These are phyloP conservation scores for Phalera bucephala DNA, from an alignment of 2,888 invertebrate species.

Conservation along the genomic window DNA sequence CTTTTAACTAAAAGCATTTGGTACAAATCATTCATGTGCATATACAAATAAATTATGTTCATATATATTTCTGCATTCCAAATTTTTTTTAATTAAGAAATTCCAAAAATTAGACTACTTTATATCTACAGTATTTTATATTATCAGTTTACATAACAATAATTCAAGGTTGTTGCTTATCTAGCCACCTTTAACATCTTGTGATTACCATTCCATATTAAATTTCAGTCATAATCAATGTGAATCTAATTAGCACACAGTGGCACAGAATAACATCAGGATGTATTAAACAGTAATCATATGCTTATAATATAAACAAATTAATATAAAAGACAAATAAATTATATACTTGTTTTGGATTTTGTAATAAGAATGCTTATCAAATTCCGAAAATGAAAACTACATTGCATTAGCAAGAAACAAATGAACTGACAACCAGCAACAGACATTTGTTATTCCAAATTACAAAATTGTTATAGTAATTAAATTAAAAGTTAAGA, in stretches of 20 bases:
- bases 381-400: background rate
- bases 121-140: too few species aligned
- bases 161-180: background rate
- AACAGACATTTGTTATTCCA: background rate
- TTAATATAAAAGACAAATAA: background rate
- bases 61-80: too few species aligned
- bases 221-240: background rate
- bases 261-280: too few species aligned
- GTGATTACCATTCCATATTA: background rate
- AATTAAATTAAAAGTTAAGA: background rate
- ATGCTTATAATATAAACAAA: too few species aligned
- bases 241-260: background rate
- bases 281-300: too few species aligned
- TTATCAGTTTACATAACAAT: background rate
- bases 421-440: background rate
- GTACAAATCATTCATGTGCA: too few species aligned
- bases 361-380: background rate
- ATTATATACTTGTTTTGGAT: background rate
- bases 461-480: background rate
- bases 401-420: background rate
- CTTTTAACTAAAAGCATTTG: too few species aligned
- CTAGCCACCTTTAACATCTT: background rate
- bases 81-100: too few species aligned
- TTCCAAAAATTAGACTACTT: too few species aligned
- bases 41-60: too few species aligned